A percentile compares a stretch with the other conserved stretches of the same genome.
phyloP scores from a whole-genome alignment of 2,113 vertebrate species.

The Pholis gunnellus region DNA sequence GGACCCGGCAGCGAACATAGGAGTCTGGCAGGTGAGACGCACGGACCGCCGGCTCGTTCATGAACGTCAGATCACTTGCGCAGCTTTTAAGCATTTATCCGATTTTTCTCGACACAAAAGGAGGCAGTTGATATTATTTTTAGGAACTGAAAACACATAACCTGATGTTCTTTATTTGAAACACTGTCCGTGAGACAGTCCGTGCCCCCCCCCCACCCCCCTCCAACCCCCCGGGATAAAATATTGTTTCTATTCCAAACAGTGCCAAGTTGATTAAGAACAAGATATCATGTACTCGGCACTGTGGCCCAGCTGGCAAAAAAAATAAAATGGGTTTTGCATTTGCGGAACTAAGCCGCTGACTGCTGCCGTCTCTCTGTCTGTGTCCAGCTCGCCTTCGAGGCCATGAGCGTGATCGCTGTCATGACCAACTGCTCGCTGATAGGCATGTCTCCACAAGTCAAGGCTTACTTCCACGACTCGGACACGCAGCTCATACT shows the following conservation, averaged over 20 bases:
- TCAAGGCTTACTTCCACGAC: conserved; percentile 89
- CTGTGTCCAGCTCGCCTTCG: conserved; percentile 91
- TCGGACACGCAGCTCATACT: conserved; percentile 90
- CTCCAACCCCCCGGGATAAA: background rate
- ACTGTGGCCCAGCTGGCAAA: background rate
- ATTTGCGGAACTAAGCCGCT: conserved; percentile 3
- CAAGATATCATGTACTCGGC: background rate
- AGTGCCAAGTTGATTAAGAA: background rate
- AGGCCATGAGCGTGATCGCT: conserved; percentile 95
- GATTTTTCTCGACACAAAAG: background rate
- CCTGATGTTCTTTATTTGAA: background rate
- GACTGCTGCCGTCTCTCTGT: background rate
- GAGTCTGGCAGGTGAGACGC: conserved; percentile 95
- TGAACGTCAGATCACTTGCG: background rate
- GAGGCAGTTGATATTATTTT: background rate
- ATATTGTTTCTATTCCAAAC: background rate
- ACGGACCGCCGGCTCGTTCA: background rate
- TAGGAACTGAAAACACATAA: background rate
- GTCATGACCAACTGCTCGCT: conserved; percentile 96
- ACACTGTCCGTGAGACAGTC: background rate
- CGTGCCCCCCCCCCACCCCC: background rate
- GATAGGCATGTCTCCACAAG: conserved; percentile 96
- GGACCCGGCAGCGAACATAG: conserved; percentile 91
- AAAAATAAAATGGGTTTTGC: background rate
- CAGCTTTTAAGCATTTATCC: background rate